phyloP scores from a whole-genome alignment of 1,140 invertebrate genomes.

The Drosophila kohkoa region DNA sequence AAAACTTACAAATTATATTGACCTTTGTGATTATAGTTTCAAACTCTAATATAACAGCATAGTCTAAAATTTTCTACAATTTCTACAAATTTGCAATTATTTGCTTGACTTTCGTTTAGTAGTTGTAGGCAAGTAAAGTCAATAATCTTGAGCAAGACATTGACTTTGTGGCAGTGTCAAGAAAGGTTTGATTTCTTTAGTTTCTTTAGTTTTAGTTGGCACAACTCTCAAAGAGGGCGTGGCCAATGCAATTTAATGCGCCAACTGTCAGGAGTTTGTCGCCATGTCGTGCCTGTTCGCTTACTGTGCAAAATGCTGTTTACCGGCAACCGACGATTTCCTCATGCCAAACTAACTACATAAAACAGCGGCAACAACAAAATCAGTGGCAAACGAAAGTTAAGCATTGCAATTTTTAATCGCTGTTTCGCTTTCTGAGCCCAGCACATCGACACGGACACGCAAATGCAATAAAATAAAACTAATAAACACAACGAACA shows the following conservation, averaged over 20 bases:
- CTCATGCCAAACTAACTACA: constrained; percentile 45
- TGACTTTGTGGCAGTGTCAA: constrained; percentile 23
- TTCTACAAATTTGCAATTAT: no score
- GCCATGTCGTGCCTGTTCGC: constrained; percentile 4
- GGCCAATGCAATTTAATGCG: constrained; percentile 29
- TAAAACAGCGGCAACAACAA: background rate
- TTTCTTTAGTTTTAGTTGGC: background rate
- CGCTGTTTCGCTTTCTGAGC: constrained; percentile 77
- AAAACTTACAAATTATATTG: no score
- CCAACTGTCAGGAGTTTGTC: constrained; percentile 17
- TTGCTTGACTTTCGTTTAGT: background rate
- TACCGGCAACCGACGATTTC: constrained; percentile 55
- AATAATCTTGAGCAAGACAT: constrained; percentile 16
- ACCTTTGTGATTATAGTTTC: no score
- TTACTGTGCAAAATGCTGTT: constrained; percentile 13
- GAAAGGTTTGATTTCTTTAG: constrained; percentile 16
- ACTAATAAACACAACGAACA: background rate
- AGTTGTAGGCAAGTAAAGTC: background rate
- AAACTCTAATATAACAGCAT: no score
- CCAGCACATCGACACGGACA: constrained; percentile 59
- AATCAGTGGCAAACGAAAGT: constrained; percentile 63
- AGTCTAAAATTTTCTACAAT: no score
- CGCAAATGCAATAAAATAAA: constrained; percentile 54
- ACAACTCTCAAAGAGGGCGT: constrained; percentile 8
- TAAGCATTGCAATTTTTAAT: constrained; percentile 63